Conservation (phyloP, 2,888 invertebrate genomes). For the Trichogramma evanescens region DNA sequence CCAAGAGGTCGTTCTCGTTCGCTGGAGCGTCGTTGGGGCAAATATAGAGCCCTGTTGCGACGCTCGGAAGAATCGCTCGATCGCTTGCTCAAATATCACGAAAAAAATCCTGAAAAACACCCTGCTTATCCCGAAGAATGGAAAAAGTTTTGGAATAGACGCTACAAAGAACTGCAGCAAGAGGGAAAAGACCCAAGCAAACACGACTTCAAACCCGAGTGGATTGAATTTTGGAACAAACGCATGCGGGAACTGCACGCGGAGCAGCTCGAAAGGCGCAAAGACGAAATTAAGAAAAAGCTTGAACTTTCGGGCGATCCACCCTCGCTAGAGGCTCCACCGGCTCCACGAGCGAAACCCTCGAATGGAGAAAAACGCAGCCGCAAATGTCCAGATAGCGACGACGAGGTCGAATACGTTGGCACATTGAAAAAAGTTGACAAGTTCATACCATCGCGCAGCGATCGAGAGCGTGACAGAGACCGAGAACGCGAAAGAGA, state of each 20-base stretch:
- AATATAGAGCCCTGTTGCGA: slow-evolving; percentile 47
- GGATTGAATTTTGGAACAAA: slow-evolving; percentile 80
- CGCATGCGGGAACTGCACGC: slow-evolving; percentile 73
- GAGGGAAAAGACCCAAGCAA: slow-evolving; percentile 69
- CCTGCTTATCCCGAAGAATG: slow-evolving; percentile 83
- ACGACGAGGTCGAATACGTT: slow-evolving; percentile 45
- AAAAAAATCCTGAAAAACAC: slow-evolving; percentile 82
- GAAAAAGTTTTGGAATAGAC: slow-evolving; percentile 82
- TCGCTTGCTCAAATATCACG: slow-evolving; percentile 64
- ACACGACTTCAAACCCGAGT: slow-evolving; percentile 82
- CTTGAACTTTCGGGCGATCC: slow-evolving; percentile 51
- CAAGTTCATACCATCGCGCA: slow-evolving; percentile 4
- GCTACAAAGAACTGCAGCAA: slow-evolving; percentile 71
- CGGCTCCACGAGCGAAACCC: not conserved
- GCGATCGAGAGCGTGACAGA: slow-evolving; percentile 14
- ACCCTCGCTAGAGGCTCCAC: slow-evolving; percentile 30
- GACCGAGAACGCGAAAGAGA: slow-evolving; percentile 12
- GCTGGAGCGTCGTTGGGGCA: slow-evolving; percentile 51
- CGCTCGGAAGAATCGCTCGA: slow-evolving; percentile 55
- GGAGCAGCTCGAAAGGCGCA: slow-evolving; percentile 59
- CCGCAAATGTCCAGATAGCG: slow-evolving; percentile 32
- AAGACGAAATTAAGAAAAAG: slow-evolving; percentile 63
- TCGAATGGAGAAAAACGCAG: no score
- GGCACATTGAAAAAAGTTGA: slow-evolving; percentile 36
- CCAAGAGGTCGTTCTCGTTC: slow-evolving; percentile 30